phyloP scores from a whole-genome alignment of 2,888 invertebrate genomes.

The Gastracanthus pulcherrimus region DNA sequence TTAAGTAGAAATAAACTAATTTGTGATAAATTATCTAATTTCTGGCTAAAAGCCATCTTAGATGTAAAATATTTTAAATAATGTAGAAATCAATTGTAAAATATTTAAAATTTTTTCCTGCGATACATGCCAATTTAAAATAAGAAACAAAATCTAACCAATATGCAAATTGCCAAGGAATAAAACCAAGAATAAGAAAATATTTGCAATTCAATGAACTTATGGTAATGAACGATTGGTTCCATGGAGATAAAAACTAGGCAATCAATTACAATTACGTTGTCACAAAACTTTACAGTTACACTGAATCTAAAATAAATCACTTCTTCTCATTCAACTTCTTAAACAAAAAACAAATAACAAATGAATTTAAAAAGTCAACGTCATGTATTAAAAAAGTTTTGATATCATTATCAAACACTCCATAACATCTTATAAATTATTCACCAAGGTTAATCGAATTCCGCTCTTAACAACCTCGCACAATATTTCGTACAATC shows the following conservation, averaged over 20 bases:
- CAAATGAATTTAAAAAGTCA: too few species aligned
- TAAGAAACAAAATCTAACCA: background rate
- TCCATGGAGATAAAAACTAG: background rate
- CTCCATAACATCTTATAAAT: background rate
- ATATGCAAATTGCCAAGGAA: background rate
- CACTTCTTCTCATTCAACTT: background rate
- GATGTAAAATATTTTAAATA: too few species aligned
- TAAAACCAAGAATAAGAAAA: background rate
- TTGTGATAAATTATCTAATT: too few species aligned
- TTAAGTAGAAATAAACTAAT: too few species aligned
- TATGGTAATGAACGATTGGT: background rate
- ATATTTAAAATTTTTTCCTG: too few species aligned
- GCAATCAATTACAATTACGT: background rate
- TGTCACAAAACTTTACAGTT: background rate
- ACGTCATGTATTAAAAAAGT: too few species aligned
- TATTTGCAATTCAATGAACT: conserved; percentile 21
- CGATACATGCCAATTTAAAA: background rate
- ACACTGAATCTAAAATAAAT: background rate
- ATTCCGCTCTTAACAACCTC: background rate
- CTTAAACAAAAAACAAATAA: too few species aligned
- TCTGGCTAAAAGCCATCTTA: too few species aligned
- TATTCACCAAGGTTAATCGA: background rate
- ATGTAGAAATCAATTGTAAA: too few species aligned
- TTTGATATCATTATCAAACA: too few species aligned
- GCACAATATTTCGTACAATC: background rate